Conservation (phyloP, 2,113 vertebrate species). For the Holacanthus passer region DNA sequence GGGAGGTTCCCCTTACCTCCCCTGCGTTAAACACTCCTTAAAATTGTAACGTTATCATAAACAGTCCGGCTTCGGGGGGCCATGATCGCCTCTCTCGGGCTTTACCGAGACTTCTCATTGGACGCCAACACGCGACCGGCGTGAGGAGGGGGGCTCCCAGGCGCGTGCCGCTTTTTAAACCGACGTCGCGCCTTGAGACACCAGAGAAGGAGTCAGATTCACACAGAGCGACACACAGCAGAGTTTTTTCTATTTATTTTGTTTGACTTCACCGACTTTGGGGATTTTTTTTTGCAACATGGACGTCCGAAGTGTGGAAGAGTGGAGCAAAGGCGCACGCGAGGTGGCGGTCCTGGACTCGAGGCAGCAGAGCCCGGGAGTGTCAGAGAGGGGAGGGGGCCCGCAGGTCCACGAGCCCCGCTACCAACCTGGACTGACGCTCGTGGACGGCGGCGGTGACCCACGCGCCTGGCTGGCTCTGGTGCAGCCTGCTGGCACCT, state of each 20-base stretch:
- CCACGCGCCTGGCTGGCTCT: slow-evolving; percentile 92
- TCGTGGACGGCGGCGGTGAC: slow-evolving; percentile 87
- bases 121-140: slow-evolving; percentile 93
- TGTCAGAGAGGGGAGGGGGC: slow-evolving; percentile 68
- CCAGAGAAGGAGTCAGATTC: slow-evolving; percentile 86
- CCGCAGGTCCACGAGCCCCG: slow-evolving; percentile 67
- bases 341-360: slow-evolving; percentile 56
- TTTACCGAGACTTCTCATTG: slow-evolving; percentile 85
- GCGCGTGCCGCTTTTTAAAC: slow-evolving; percentile 98
- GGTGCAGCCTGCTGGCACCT: slow-evolving; percentile 85
- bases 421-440: slow-evolving; percentile 81
- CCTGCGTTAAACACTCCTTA: slow-evolving; percentile 78
- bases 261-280: slow-evolving; percentile 1
- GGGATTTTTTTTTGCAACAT: slow-evolving; percentile 57
- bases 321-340: slow-evolving; percentile 75
- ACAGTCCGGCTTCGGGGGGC: slow-evolving; percentile 65
- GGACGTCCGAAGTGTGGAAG: slow-evolving; percentile 79
- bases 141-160: slow-evolving; percentile 91
- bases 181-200: slow-evolving; percentile 89
- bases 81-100: slow-evolving; percentile 79
- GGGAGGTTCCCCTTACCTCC: slow-evolving; percentile 80
- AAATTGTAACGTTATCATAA: slow-evolving; percentile 77
- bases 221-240: slow-evolving; percentile 58
- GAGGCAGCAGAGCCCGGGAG: slow-evolving; percentile 47
- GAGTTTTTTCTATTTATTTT: slow-evolving; percentile 11